Base-by-base conservation (phyloP, 2,797 vertebrate genomes). In the Percopsis omiscomaycus region DNA sequence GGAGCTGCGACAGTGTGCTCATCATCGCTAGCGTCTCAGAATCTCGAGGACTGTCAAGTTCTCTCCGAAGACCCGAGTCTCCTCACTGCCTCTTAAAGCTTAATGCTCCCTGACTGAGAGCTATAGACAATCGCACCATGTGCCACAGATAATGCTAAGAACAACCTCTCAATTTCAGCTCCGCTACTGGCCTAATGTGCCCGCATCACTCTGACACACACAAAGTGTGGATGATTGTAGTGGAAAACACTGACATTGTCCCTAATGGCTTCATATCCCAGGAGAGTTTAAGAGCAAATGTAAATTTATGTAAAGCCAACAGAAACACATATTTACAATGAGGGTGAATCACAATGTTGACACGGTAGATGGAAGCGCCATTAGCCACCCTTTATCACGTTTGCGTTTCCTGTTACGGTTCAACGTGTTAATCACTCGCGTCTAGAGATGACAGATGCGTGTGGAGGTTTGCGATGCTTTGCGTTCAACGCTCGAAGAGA, bases 291-390 rank as follows among this genome's bases (percentile, higher is more conserved):
- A 74, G 81, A 84, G 81, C 82, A 77, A 4, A 75, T 92, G 87
- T 89, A 91, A 93, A 92, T 88, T 78, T 88, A 86, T 86, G 88
- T 87, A 92, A 93, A 88, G 80, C 87, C 75, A 88, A 87, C 71
- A 75, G 89, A 90, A 89, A 89, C 86, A 90, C 81, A 92, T 93
- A 92, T 92, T 93, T 91, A 89, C 91, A 89, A 93, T 81, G 82
- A 82, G 61, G 83, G 86, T 89, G 93, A 93, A 93, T 93, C 92
- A 94, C 89, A 92, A 91, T 75, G 88, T 85, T 64, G 87, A 86
- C 88, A 91, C 84, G 89, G 86, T 79, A 91, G 89, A 89, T 78
- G 91, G 90, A 85, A 92, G 91, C 93, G 84, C 94, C 94, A 95
- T 95, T 96, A 95, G 93, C 89, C 93, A 22, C 86, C 85, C 85